Base-by-base conservation (phyloP, 2,113 vertebrate genomes). In the Fregata magnificens region DNA sequence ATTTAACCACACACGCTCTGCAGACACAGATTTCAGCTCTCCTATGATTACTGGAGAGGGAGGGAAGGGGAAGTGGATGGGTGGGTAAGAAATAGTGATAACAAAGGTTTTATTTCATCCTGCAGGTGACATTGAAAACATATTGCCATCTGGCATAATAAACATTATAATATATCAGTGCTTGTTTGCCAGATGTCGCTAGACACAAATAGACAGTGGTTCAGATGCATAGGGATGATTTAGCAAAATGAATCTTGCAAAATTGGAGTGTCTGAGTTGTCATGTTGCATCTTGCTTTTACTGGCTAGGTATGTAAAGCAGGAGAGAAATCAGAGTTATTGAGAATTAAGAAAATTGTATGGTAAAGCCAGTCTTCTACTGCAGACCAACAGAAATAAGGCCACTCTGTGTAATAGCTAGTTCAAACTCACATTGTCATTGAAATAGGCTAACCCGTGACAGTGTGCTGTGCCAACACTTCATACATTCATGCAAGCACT, bases 141-240 rank as follows among this genome's bases (percentile, higher is more conserved):
- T 81, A 97, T 95, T 95, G 91, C 97, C 98, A 98, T 98, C 98
- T 98, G 98, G 97, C 88, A 84, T 92, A 96, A 91, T 93, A 90
- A 97, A 92, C 96, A 97, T 97, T 95, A 93, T 91, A 97, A 98
- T 98, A 97, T 66, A 98, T 98, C 98, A 98, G 88, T 14, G 82
- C 98, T 98, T 97, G 94, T 98, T 98, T 98, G 97, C 98, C 98
- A 98, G 98, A 98, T 98, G 98, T 96, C 97, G 86, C 92, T 97
- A 96, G 96, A 78, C 95, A 95, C 89, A 93, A 92, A 86, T 84
- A 98, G 82, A 79, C 93, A 95, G 93, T 89, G 71, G 92, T 95
- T 98, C 95, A 92, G 93, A 96, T 78, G 94, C 84, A 95, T 52
- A 44, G 88, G 67, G 93, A 97, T 95, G 95, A 97, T 97, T 98